phyloP scores from a whole-genome alignment of 2,113 vertebrate genomes.

The Alosa alosa region DNA sequence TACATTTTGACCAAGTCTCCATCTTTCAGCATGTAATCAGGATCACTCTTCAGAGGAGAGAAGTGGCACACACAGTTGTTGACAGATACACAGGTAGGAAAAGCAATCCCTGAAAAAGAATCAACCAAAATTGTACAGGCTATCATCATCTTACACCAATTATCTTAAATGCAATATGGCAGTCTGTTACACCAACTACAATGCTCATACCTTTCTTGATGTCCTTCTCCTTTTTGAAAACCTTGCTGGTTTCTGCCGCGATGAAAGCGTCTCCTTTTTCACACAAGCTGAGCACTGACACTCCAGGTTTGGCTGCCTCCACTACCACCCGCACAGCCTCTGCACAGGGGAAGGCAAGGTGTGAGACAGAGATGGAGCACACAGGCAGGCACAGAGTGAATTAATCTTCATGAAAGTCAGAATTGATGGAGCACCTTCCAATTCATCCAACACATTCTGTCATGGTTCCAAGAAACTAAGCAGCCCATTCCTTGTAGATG shows the following conservation, averaged over 20 bases:
- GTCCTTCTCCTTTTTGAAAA: constrained; percentile 98
- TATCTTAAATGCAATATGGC: background rate
- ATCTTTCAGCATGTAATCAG: constrained; percentile 88
- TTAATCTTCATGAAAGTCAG: background rate
- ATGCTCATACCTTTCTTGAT: constrained; percentile 90
- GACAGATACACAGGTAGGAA: constrained; percentile 94
- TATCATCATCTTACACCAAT: background rate
- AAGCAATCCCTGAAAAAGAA: constrained; percentile 83
- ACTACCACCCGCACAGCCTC: constrained; percentile 84
- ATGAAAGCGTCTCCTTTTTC: constrained; percentile 91
- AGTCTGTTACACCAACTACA: background rate
- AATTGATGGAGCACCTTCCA: background rate
- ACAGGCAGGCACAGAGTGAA: background rate
- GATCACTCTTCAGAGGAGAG: constrained; percentile 96
- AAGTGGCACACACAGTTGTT: constrained; percentile 99
- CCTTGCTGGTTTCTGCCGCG: constrained; percentile 88
- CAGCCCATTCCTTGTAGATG: background rate
- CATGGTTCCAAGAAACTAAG: background rate
- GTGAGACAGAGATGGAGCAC: background rate
- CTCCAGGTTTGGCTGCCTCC: constrained; percentile 77
- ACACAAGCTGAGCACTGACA: constrained; percentile 85
- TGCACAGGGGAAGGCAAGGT: constrained; percentile 45
- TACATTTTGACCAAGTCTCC: constrained; percentile 96
- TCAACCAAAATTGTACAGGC: background rate
- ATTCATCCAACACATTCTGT: background rate